Base-by-base conservation (phyloP, 2,797 vertebrate species). In the Bryconaethiops microstoma region DNA sequence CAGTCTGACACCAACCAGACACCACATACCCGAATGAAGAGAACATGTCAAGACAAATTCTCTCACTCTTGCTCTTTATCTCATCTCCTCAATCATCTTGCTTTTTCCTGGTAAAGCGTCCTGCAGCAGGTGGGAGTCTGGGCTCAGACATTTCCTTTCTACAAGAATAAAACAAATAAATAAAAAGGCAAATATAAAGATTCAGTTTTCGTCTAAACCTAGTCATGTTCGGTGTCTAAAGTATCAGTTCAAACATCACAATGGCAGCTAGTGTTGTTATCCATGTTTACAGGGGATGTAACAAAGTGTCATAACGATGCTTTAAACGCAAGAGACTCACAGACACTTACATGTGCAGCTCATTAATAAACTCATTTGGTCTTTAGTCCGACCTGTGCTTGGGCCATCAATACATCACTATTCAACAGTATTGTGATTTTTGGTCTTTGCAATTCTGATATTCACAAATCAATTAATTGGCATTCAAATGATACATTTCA, bases 11-110 rank as follows among this genome's bases (percentile, higher is more conserved):
- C 54, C 21, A 8, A 40, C 39, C 70, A 29, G 39, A 16, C 21
- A 81, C 69, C 72, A 75, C 79, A 82, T 85, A 63, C 73, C 76
- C 77, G 69, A 57, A 25, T 12, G 63, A 70, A 83, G 77, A 83
- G 70, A 69, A 70, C 25, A 52, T 73, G 77, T 71, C 67, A 72
- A 63, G 71, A n/a, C 65, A 50, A 68, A 62, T 67, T 57, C 16
- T 54, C 64, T 63, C 57, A 42, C 48, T 57, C 25, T 63, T 50
- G 79, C 35, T 55, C 39, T 72, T 67, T 80, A 78, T 48, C 57
- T 81, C 23, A 69, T 78, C 77, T 77, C 23, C 39, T 76, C 45
- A 10, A 72, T 74, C 79, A 57, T 63, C 67, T 62, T 29, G 23
- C 70, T 57, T 13, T 73, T 70, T 72, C 83, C 16, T 45, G 70